Conservation (phyloP, 2,797 vertebrate genomes). For the Chromis chromis region DNA sequence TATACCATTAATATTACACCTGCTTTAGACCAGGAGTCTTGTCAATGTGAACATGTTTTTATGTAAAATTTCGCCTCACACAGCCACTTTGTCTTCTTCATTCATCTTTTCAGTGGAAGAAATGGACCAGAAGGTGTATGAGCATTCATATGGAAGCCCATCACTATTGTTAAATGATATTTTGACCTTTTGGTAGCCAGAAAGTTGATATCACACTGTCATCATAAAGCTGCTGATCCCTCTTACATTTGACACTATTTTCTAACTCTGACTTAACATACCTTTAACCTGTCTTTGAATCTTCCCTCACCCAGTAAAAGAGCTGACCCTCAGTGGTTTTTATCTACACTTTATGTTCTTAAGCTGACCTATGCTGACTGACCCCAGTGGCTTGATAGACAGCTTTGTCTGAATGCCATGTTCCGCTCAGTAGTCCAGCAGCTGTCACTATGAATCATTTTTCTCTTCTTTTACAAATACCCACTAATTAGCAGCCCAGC, state of each 20-base stretch:
- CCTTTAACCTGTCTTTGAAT: background rate
- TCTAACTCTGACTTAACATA: slow-evolving; percentile 4
- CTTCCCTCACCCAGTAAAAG: background rate
- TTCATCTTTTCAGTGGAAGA: no score
- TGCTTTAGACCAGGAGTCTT: background rate
- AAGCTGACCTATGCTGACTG: background rate
- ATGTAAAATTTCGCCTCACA: background rate
- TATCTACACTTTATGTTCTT: slow-evolving; percentile 3
- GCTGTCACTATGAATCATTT: slow-evolving; percentile 20
- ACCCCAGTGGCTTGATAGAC: slow-evolving; percentile 4
- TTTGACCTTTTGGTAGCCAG: background rate
- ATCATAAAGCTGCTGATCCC: slow-evolving; percentile 7
- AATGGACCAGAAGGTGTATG: no score
- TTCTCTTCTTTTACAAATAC: slow-evolving; percentile 18
- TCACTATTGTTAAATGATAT: background rate
- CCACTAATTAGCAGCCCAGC: slow-evolving; percentile 19
- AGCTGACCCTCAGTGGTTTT: background rate
- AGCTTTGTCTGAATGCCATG: slow-evolving; percentile 17
- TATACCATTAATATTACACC: background rate
- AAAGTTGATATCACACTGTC: no score
- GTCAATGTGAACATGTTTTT: background rate
- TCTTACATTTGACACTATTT: background rate
- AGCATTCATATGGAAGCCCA: no score
- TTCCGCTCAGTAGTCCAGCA: background rate
- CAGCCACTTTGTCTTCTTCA: no score